These are phyloP conservation scores for Spodoptera littoralis DNA, from an alignment of 2,888 invertebrate genomes.

Conservation along the genomic window DNA sequence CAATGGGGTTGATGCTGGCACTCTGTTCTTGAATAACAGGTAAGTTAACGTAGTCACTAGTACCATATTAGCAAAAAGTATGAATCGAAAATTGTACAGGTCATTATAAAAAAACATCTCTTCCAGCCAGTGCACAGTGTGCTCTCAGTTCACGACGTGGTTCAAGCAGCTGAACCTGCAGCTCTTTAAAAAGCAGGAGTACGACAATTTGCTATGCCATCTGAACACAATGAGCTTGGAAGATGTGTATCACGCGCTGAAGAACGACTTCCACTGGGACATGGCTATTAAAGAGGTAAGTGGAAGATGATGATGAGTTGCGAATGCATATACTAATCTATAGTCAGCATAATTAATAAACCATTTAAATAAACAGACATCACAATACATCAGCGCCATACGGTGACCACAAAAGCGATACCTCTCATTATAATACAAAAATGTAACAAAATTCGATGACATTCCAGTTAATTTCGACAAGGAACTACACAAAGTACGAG, in stretches of 20 bases:
- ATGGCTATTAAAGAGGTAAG: slow-evolving; percentile 86
- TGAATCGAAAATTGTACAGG: too few species aligned
- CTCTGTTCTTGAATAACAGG: slow-evolving; percentile 82
- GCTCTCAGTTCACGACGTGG: slow-evolving; percentile 84
- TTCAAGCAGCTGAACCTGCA: slow-evolving; percentile 88
- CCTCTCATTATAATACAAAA: too few species aligned
- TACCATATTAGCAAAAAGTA: background rate
- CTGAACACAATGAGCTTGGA: slow-evolving; percentile 75
- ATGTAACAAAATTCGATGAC: too few species aligned
- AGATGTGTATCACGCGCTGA: slow-evolving; percentile 76
- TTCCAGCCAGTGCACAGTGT: slow-evolving; percentile 81
- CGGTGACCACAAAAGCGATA: too few species aligned
- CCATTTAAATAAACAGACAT: too few species aligned
- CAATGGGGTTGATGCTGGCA: slow-evolving; percentile 80
- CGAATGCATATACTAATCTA: too few species aligned
- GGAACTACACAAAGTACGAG: slow-evolving; percentile 85
- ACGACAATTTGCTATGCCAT: slow-evolving; percentile 85
- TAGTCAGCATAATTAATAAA: too few species aligned
- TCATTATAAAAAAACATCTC: background rate
- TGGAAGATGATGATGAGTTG: background rate
- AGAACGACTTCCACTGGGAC: slow-evolving; percentile 89
- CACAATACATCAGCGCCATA: too few species aligned
- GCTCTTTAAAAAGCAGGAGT: slow-evolving; percentile 86
- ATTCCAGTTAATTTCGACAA: slow-evolving; percentile 78
- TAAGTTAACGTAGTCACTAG: slow-evolving; percentile 39